Evolutionary conservation across 2,888 invertebrate species (phyloP), one percentile per base, ranked within the genome.

Genomic region (Agrilus mali): DNA sequence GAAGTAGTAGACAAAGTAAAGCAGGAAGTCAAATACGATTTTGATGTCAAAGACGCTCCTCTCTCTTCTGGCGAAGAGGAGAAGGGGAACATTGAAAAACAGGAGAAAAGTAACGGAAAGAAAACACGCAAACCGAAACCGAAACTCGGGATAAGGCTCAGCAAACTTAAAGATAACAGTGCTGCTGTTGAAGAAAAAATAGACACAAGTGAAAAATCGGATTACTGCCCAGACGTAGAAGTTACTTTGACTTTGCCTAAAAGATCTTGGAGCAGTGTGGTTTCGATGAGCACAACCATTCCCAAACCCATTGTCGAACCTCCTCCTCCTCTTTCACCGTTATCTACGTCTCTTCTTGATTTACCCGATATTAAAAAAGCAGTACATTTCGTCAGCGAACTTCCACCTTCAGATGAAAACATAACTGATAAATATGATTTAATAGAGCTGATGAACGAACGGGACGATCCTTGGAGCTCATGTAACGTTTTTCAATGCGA

Each of bases 231-330:
- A 17, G 41, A 48, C 7, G 43, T 44, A 6, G 45, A 48, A 38
- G 27, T 51, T 41, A 43, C 45, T 36, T 40, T 50, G 32, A 15
- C 63, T 49, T 66, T 55, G 15, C 51, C 65, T 3, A 61, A 65
- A 20, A 70, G 70, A 58, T 72, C 73, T 12, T 75, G 75, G 75
- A 75, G 73, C 16, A 48, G 37, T 14, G 36, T 48, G 14, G 40
- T 44, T 12, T 39, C 42, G 10, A 10, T 36, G 22, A 8, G 10
- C 2, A 27, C 27, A 10, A 10, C 10, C 27, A 10, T 27, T 27
- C 27, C 8, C 5, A 43, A 43, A 36, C 20, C 16, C 7, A 4
- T 17, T 13, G n/a, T 15, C 13, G 34, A 32, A n/a, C n/a, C n/a
- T n/a, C 14, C 15, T 14, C 20, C 17, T 12, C 8, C 38, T 31